These are phyloP conservation scores for Diarsia brunnea DNA, from an alignment of 2,888 invertebrate species.

Conservation along the genomic window DNA sequence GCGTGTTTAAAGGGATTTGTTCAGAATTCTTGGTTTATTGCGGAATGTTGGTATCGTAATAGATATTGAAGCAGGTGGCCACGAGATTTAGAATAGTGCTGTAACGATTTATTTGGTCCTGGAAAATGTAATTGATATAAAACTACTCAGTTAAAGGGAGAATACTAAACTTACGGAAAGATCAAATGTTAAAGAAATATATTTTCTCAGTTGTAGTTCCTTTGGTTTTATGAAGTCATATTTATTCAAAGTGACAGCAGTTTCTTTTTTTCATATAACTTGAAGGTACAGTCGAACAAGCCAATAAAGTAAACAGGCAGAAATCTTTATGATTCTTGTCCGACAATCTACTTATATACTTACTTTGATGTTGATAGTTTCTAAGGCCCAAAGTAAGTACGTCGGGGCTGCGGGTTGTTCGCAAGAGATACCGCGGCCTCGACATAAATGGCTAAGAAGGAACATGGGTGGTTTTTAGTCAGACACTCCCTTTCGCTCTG, in stretches of 20 bases:
- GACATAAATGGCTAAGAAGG: too few relatives aligned
- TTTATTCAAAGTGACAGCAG: neutral
- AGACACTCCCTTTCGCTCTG: too few relatives aligned
- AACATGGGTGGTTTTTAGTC: too few relatives aligned
- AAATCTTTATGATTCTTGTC: too few relatives aligned
- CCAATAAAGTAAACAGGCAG: too few relatives aligned
- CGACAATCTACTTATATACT: too few relatives aligned
- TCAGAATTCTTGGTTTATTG: slow-evolving; percentile 46
- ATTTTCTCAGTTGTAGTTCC: neutral
- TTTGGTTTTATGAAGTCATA: neutral
- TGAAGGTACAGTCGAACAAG: neutral
- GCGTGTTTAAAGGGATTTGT: slow-evolving; percentile 53
- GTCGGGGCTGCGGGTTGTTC: too few relatives aligned
- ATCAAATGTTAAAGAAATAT: neutral
- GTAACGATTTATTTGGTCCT: slow-evolving; percentile 6
- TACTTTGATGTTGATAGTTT: neutral
- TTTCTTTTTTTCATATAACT: neutral
- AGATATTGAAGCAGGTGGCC: slow-evolving; percentile 29
- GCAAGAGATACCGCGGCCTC: too few relatives aligned
- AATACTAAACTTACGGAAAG: neutral
- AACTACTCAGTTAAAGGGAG: neutral
- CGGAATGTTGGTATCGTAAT: slow-evolving; percentile 37
- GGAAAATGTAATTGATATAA: neutral
- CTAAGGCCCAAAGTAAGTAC: neutral
- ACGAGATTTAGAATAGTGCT: slow-evolving; percentile 21